A percentile compares a stretch with the other conserved stretches of the same genome.
phyloP scores from a whole-genome alignment of 2,888 invertebrate genomes.

The Elysia crispata region DNA sequence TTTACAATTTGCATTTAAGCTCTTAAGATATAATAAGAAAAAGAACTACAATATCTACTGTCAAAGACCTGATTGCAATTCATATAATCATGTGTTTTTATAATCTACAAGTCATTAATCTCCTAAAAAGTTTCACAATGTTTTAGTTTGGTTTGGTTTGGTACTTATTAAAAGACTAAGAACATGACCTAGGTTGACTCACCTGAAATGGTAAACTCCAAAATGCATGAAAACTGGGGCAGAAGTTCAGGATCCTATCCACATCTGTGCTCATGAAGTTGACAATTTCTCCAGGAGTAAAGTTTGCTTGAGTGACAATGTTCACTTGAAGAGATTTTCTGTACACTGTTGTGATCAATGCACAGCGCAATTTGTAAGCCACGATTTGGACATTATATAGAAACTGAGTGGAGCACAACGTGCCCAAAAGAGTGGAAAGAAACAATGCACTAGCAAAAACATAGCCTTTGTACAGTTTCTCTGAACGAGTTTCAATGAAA shows the following conservation, averaged over 20 bases:
- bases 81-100: too few relatives aligned
- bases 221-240: slow-evolving; percentile 95
- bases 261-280: slow-evolving; percentile 98
- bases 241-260: slow-evolving; percentile 95
- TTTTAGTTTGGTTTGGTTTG: too few relatives aligned
- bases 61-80: too few relatives aligned
- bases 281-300: slow-evolving; percentile 88
- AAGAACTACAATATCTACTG: too few relatives aligned
- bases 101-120: too few relatives aligned
- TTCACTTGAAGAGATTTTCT: slow-evolving; percentile 82
- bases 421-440: slow-evolving; percentile 83
- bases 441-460: slow-evolving; percentile 83
- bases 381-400: slow-evolving; percentile 88
- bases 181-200: too few relatives aligned
- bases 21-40: too few relatives aligned
- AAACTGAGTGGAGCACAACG: slow-evolving; percentile 91
- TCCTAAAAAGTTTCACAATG: too few relatives aligned
- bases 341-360: slow-evolving; percentile 90
- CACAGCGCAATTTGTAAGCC: slow-evolving; percentile 90
- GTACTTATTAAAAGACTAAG: too few relatives aligned
- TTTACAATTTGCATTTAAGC: too few relatives aligned
- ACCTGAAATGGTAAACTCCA: slow-evolving; percentile 94
- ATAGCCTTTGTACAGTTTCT: slow-evolving; percentile 79
- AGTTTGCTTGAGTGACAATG: slow-evolving; percentile 76
- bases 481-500: slow-evolving; percentile 86